Percentiles rank a stretch among this genome's conserved stretches.
phyloP scores from a whole-genome alignment of 2,888 invertebrate species.

The Lasioglossum leucozonium region DNA sequence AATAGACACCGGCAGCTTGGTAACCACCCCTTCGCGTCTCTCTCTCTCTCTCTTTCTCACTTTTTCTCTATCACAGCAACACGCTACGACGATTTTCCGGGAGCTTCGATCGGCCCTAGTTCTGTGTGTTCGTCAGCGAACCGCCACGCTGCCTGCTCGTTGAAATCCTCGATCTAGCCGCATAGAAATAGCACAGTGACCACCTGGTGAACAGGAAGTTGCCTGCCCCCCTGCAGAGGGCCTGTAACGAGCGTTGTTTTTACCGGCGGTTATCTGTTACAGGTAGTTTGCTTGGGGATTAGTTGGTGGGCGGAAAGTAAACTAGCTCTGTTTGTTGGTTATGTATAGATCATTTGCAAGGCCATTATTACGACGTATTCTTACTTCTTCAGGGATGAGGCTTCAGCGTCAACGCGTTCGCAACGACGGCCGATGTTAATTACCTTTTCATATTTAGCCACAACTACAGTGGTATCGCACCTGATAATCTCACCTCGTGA shows the following conservation, averaged over 20 bases:
- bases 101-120: background rate
- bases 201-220: background rate
- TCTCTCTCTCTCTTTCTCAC: background rate
- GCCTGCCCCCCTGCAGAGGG: background rate
- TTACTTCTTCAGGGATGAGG: no score
- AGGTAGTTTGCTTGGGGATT: background rate
- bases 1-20: slow-evolving; percentile 63
- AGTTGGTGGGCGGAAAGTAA: background rate
- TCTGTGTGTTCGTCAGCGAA: background rate
- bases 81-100: background rate
- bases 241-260: background rate
- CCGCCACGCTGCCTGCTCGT: background rate
- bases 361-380: no score
- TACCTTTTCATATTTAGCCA: no score
- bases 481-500: no score
- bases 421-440: no score
- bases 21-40: slow-evolving; percentile 15
- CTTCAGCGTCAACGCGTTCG: no score
- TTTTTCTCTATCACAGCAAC: background rate
- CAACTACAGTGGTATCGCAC: no score
- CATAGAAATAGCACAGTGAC: background rate
- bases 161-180: background rate
- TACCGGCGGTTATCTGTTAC: background rate
- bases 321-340: background rate
- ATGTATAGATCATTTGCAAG: no score